phyloP scores from a whole-genome alignment of 2,888 invertebrate genomes.

The Drosophila limbata region DNA sequence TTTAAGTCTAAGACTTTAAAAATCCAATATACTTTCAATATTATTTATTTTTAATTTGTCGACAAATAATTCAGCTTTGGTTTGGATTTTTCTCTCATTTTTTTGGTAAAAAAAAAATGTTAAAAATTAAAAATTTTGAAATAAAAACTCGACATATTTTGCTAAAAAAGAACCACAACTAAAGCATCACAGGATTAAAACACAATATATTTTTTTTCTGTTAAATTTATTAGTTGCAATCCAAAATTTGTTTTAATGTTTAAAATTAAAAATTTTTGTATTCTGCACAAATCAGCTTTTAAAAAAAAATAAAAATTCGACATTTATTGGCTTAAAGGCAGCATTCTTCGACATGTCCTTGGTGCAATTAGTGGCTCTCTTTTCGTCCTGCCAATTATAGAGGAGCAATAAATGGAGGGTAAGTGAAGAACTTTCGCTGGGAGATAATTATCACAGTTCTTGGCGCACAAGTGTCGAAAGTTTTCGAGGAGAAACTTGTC shows the following conservation, averaged over 20 bases:
- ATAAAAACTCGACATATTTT: not conserved
- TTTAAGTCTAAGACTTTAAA: not conserved
- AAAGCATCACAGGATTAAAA: too few relatives aligned
- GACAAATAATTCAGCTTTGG: too few relatives aligned
- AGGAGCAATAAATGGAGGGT: not conserved
- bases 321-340: not conserved
- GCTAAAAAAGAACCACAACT: too few relatives aligned
- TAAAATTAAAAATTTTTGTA: too few relatives aligned
- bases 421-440: slow-evolving; percentile 15
- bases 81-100: too few relatives aligned
- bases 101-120: too few relatives aligned
- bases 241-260: too few relatives aligned
- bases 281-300: not conserved
- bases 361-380: slow-evolving; percentile 52
- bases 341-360: slow-evolving; percentile 44
- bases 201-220: too few relatives aligned
- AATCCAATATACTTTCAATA: too few relatives aligned
- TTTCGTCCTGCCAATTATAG: not conserved
- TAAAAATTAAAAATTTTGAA: not conserved
- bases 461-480: slow-evolving; percentile 22
- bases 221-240: too few relatives aligned
- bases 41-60: too few relatives aligned
- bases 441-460: slow-evolving; percentile 51
- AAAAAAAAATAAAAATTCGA: not conserved
- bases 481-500: slow-evolving; percentile 1